Percentiles rank a stretch among this genome's conserved stretches.
phyloP scores from a whole-genome alignment of 2,113 vertebrate genomes.

The Conger conger region DNA sequence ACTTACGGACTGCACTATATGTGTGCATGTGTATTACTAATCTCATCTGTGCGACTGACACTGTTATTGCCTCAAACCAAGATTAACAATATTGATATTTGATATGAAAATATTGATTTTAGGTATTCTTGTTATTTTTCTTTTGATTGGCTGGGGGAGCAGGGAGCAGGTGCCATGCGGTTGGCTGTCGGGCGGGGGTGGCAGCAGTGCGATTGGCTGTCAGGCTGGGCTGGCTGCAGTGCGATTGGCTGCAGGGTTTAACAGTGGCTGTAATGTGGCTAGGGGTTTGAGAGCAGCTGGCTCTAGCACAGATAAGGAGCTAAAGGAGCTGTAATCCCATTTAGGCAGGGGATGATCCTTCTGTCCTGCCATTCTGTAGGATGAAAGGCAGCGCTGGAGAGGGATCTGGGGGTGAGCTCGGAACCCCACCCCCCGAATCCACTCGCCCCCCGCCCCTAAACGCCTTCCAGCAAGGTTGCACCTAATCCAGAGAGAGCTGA shows the following conservation, averaged over 20 bases:
- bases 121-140: neutral
- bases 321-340: slow-evolving; percentile 99
- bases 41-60: neutral
- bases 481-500: slow-evolving; percentile 92
- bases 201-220: neutral
- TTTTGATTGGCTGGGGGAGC: neutral
- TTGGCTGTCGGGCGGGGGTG: no score
- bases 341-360: slow-evolving; percentile 98
- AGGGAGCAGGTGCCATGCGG: neutral
- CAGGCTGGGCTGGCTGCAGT: neutral
- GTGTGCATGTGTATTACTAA: no score
- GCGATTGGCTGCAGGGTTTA: neutral
- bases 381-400: slow-evolving; percentile 83
- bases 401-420: slow-evolving; percentile 73
- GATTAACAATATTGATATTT: neutral
- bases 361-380: slow-evolving; percentile 87
- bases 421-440: slow-evolving; percentile 55
- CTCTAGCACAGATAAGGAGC: slow-evolving; percentile 98
- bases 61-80: neutral
- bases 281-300: slow-evolving; percentile 85
- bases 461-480: slow-evolving; percentile 91
- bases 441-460: slow-evolving; percentile 62
- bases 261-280: slow-evolving; percentile 14
- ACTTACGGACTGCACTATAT: no score
- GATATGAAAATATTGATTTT: neutral